These are phyloP conservation scores for Corynorhinus townsendii DNA, from an alignment of 2,113 vertebrate genomes.

Conservation along the genomic window DNA sequence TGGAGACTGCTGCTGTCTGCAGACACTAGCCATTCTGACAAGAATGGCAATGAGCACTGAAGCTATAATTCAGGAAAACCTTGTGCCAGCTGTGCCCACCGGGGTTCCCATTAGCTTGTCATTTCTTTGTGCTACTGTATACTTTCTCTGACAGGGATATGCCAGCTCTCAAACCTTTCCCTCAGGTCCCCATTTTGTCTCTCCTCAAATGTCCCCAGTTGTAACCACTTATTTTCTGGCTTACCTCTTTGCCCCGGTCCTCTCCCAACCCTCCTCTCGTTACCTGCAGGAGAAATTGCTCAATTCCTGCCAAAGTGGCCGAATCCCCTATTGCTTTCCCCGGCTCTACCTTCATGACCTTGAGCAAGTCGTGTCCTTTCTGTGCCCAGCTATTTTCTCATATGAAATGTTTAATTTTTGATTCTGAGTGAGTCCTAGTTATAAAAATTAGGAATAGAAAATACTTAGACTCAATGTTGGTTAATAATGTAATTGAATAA, in stretches of 20 bases:
- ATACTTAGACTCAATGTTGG: background rate
- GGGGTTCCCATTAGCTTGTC: conserved; percentile 51
- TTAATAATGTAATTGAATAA: conserved; percentile 7
- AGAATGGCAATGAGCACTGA: conserved; percentile 55
- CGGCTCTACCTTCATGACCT: background rate
- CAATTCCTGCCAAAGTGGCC: background rate
- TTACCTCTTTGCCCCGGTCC: background rate
- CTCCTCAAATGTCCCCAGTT: background rate
- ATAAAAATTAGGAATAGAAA: background rate
- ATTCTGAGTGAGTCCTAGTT: background rate
- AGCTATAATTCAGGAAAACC: conserved; percentile 10
- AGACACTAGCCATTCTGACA: background rate
- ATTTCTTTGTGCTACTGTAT: conserved; percentile 32
- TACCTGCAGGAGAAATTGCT: background rate
- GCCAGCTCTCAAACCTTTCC: conserved; percentile 18
- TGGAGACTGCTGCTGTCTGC: background rate
- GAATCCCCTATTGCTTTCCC: background rate
- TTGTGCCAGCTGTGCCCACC: conserved; percentile 45
- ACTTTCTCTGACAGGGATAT: background rate
- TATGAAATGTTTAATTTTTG: background rate
- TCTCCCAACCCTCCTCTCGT: background rate
- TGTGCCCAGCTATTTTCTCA: background rate
- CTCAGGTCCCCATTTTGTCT: background rate
- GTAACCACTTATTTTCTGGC: background rate
- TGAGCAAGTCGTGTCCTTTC: background rate